Base-by-base conservation (phyloP, 2,113 vertebrate species). In the Maylandia zebra region DNA sequence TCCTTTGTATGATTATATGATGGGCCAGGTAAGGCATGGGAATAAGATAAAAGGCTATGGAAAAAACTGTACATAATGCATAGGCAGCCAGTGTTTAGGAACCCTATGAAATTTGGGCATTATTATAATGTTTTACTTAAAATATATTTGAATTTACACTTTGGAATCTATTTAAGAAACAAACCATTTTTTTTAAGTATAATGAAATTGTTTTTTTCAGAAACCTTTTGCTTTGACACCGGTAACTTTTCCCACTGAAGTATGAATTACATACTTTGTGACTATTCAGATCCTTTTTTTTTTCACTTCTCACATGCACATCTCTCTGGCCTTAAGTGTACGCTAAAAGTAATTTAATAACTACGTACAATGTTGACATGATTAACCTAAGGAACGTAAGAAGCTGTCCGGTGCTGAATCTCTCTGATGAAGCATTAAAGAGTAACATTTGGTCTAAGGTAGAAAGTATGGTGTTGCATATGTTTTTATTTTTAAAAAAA, bases 1-100 rank as follows among this genome's bases (percentile, higher is more conserved):
- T 92, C 87, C 81, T 90, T 93, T 92, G 88, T 93, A 82, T 85
- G 84, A 82, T 93, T 91, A 90, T 88, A 83, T 88, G 83, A 91
- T 56, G 84, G 85, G 83, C 81, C 83, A 88, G 64, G 81, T 91
- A 74, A 76, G 61, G 87, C 80, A 90, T 55, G 43, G 22, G 74
- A 66, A 53, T 88, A 27, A 55, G 19, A 87, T 88, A 45, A 89
- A 89, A 88, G 83, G 27, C 69, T 57, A 5, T 64, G 80, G 82
- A 82, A 86, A 80, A 76, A 78, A 53, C 14, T 81, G 12, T 52
- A 61, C 10, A 56, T 81, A 52, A 71, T 85, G 8, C 13, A 61
- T 53, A 81, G 22, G 74, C 55, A 41, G 13, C 69, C 8, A 17
- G 12, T 91, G 27, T 78, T 80, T 19, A 83, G 57, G 61, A 24